Evolutionary conservation across 2,888 invertebrate genomes (phyloP).

Genomic region (Caenorhabditis imperialis): DNA sequence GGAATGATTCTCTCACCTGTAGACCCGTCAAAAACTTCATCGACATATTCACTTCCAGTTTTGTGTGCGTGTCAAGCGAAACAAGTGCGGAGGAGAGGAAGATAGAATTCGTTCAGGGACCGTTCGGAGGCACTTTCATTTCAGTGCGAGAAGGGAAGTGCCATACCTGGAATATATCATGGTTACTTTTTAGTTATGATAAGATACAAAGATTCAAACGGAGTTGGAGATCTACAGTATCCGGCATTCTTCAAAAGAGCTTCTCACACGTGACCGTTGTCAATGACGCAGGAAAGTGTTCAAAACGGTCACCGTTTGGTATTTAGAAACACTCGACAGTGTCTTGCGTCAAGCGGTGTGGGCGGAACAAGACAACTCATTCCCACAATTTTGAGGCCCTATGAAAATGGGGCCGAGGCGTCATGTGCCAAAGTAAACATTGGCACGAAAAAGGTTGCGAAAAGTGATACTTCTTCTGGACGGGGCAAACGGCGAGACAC

Average conservation of each 20-base stretch:
- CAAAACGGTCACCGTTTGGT: slow-evolving; percentile 28
- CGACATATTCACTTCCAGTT: slow-evolving; percentile 61
- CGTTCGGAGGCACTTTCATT: slow-evolving; percentile 37
- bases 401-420: not conserved
- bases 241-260: no score
- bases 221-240: no score
- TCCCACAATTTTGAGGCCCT: no score
- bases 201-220: no score
- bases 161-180: slow-evolving; percentile 33
- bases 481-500: slow-evolving; percentile 19
- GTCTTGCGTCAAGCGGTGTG: slow-evolving; percentile 43
- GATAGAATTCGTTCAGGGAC: slow-evolving; percentile 35
- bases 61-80: slow-evolving; percentile 17
- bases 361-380: slow-evolving; percentile 9
- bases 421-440: not conserved
- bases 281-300: slow-evolving; percentile 30
- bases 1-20: no score
- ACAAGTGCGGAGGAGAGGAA: slow-evolving; percentile 17
- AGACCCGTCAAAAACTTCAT: slow-evolving; percentile 69
- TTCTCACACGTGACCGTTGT: slow-evolving; percentile 27
- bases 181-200: not conserved
- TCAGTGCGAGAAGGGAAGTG: slow-evolving; percentile 46
- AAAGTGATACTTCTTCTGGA: slow-evolving; percentile 14
- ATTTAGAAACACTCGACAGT: slow-evolving; percentile 41
- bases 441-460: not conserved